Base-by-base conservation (phyloP, 2,888 invertebrate species). In the Oasisia sp. region DNA sequence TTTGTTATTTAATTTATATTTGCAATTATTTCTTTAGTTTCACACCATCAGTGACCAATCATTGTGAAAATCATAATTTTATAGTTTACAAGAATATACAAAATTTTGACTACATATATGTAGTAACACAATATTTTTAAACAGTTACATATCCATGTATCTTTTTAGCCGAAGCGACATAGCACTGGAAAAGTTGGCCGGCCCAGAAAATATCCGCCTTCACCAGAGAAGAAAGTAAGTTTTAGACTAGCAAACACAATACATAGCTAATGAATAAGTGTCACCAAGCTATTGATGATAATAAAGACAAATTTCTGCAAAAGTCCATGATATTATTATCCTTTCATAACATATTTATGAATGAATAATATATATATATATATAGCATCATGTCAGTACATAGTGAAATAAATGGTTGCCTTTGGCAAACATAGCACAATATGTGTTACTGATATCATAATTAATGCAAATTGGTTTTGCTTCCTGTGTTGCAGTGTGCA, bases 141-240 rank as follows among this genome's bases (percentile, higher is more conserved):
- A 74, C 27, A 19, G 7, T 50, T 74, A 74, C 7, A n/a, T 74
- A 3, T 74, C 19, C 27, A 74, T 74, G 19, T 74, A 74, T 27
- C 38, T 38, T 74, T 74, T 19, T 74, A 74, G 74, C 74, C 74
- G 19, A 74, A 74, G 74, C 19, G 27, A 74, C 74, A 19, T 74
- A 27, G 74, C 27, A 27, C 74, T 74, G 74, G 74, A 19, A 74
- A 74, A 74, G 74, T 74, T 74, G 74, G 74, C 27, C 27, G 74
- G 74, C 74, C 74, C 74, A 74, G 74, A 74, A 74, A 74, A 74
- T 74, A 74, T 27, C 0, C 27, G 14, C 7, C n/a, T 27, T 74
- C 74, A 74, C 74, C n/a, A 5, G 74, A 74, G 74, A 74, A 74
- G n/a, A 74, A 74, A 74, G 74, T 74, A 74, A 74, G 74, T 74